Base-by-base conservation (phyloP, 2,797 vertebrate genomes). In the Galaxias olidus region DNA sequence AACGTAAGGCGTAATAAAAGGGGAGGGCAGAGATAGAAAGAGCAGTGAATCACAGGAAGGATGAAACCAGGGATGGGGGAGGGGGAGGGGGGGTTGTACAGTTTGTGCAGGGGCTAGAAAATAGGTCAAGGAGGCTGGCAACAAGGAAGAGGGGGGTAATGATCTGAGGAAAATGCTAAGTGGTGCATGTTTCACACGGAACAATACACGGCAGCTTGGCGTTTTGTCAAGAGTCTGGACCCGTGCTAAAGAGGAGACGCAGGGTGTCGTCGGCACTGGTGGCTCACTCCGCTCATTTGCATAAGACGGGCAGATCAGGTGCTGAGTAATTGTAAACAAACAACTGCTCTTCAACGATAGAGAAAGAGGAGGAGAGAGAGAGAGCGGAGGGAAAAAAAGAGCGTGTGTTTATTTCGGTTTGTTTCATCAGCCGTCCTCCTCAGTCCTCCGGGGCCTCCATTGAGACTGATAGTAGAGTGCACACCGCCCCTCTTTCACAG, bases 401-500 rank as follows among this genome's bases (percentile, higher is more conserved):
- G 65, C 57, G 61, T 19, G 11, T 78, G 70, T 80, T 85, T 82
- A 82, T 83, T 82, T 79, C 54, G 6, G 70, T 80, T 68, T 68
- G 65, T 82, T 84, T 87, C 76, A 78, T 84, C 72, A 82, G 66
- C 59, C 72, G 72, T 71, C 62, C 40, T 71, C 62, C 40, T 63
- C 59, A 68, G 60, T 70, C 57, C 71, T 66, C 44, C 72, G 70
- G 69, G 69, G 50, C 80, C 74, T 71, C 65, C 55, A 30, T 59
- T 60, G 64, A 80, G 64, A 71, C 68, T 67, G 69, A 61, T 61
- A 61, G 18, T 71, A 72, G 64, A 57, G 76, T 68, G 57, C 59
- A 60, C 51, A 68, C 57, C 63, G 72, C 54, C 40, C 52, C 45
- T n/a, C 47, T 62, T 47, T 18, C 49, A 55, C 46, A 65, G 18